Evolutionary conservation across 2,113 vertebrate species (phyloP), one percentile per base, ranked within the genome.

Genomic region (Phasianus colchicus): DNA sequence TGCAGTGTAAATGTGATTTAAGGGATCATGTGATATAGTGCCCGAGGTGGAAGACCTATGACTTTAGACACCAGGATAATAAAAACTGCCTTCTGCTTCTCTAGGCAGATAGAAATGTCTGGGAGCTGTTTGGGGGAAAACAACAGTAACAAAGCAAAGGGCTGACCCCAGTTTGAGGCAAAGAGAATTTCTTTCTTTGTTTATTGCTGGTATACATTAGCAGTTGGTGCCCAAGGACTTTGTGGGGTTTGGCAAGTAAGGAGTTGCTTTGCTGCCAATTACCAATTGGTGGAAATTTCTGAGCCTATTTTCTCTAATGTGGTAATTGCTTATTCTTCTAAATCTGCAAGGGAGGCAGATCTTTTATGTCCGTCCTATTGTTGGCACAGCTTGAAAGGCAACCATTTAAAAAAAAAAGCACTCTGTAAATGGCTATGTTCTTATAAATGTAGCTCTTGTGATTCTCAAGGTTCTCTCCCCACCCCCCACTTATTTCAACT

Each of bases 301-400:
- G 64, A 91, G 81, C 84, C 73, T 79, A 61, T 92, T 95, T 96
- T 92, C 93, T 87, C 86, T 95, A 94, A 94, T 93, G 91, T 75
- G 72, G 63, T 96, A 97, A 96, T 96, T 95, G 83, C 92, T 96
- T 93, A 89, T 92, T 93, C 77, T 96, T 96, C 89, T 89, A 73
- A 94, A 94, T 93, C 34, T 97, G 93, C 94, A 90, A 90, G 60
- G 58, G 65, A 88, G 60, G 88, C 93, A 95, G 74, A 82, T 95
- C 91, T 95, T 94, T 92, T 92, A 86, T 96, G 76, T 93, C 81
- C 2, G 0, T 65, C 79, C 63, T 91, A 84, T 52, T 87, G 73
- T 85, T 97, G 96, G 93, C 93, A 96, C 80, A 91, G 80, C 91
- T 94, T 96, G 92, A 96, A 96, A 96, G 75, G 83, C 88, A 87